Percentiles rank a stretch among this genome's conserved stretches.
phyloP scores from a whole-genome alignment of 2,888 invertebrate genomes.

The Chloroclysta siterata region DNA sequence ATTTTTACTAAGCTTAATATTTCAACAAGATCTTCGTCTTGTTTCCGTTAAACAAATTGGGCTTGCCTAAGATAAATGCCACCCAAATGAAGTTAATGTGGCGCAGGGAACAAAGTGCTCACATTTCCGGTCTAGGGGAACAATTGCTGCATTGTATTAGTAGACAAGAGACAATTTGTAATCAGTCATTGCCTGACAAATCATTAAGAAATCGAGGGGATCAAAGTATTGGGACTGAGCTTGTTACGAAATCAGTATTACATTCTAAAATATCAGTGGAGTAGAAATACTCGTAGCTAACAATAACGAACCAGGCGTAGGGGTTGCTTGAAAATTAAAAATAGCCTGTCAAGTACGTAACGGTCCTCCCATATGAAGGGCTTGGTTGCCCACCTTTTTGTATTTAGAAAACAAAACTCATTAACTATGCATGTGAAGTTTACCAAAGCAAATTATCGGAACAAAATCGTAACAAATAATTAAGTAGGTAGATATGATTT shows the following conservation, averaged over 20 bases:
- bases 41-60: slow-evolving; percentile 40
- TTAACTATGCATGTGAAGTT: neutral
- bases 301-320: neutral
- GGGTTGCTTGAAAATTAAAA: neutral
- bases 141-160: slow-evolving; percentile 61
- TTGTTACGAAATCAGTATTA: slow-evolving; percentile 29
- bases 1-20: slow-evolving; percentile 15
- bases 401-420: neutral
- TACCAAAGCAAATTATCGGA: neutral
- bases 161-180: slow-evolving; percentile 56
- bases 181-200: slow-evolving; percentile 58
- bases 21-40: slow-evolving; percentile 27
- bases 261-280: neutral
- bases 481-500: neutral
- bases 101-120: slow-evolving; percentile 53
- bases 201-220: slow-evolving; percentile 52
- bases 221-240: slow-evolving; percentile 28
- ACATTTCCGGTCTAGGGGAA: slow-evolving; percentile 57
- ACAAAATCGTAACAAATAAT: neutral
- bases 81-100: slow-evolving; percentile 51
- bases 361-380: no score
- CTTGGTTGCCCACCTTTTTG: no score
- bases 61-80: slow-evolving; percentile 41
- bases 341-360: neutral
- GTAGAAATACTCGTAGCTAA: neutral